Evolutionary conservation across 2,113 vertebrate species (phyloP).

Genomic region (Willisornis vidua): DNA sequence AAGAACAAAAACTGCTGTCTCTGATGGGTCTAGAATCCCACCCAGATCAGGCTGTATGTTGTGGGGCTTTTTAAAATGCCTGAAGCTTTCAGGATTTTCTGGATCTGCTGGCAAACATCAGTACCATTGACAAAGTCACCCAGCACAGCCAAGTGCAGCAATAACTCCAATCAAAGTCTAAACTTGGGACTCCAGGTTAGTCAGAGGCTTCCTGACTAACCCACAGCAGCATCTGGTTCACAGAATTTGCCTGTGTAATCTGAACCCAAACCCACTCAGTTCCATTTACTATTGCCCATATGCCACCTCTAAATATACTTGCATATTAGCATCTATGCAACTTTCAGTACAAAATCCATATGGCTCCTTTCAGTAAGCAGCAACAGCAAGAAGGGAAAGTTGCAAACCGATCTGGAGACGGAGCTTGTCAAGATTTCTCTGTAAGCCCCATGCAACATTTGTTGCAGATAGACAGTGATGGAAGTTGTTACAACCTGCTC

Average conservation of each 20-base stretch:
- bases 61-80: accelerated
- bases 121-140: neutral
- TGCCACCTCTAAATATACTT: slow-evolving; percentile 28
- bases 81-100: neutral
- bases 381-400: neutral
- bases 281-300: slow-evolving; percentile 31
- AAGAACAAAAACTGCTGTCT: neutral
- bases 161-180: neutral
- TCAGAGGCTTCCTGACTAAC: neutral
- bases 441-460: neutral
- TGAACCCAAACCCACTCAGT: neutral
- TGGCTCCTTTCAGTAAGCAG: slow-evolving; percentile 32
- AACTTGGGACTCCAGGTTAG: neutral
- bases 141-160: neutral
- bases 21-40: neutral
- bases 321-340: slow-evolving; percentile 11
- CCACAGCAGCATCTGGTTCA: neutral
- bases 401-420: neutral
- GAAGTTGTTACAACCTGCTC: neutral
- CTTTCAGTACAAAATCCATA: slow-evolving; percentile 20
- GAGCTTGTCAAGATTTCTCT: neutral
- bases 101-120: neutral
- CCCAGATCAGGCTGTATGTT: neutral
- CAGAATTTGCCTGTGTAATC: neutral
- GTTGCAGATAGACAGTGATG: neutral